These are phyloP conservation scores for Xylota segnis DNA, from an alignment of 2,888 invertebrate species.

Conservation along the genomic window DNA sequence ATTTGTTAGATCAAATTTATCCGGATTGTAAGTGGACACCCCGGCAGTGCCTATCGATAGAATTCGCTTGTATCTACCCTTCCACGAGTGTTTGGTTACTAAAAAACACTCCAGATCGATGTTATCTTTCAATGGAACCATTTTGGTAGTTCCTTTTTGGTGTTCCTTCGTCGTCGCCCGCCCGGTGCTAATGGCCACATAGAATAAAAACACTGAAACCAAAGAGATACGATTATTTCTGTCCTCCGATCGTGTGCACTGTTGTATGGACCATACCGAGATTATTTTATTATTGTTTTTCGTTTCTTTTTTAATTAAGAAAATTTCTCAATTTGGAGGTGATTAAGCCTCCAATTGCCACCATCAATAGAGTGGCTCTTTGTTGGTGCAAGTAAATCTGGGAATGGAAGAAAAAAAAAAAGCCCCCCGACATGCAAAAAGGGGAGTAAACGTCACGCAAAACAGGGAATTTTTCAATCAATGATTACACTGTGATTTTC, in stretches of 20 bases:
- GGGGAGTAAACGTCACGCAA: constrained; percentile 75
- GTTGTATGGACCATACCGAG: constrained; percentile 37
- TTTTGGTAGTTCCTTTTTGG: constrained; percentile 73
- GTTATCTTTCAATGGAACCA: constrained; percentile 89
- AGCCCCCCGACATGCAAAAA: constrained; percentile 70
- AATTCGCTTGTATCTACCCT: constrained; percentile 99
- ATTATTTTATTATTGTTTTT: constrained; percentile 21
- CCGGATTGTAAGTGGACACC: constrained; percentile 98
- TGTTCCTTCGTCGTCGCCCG: constrained; percentile 17
- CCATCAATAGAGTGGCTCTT: constrained; percentile 63
- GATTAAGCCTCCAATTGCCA: constrained; percentile 68
- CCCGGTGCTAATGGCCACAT: constrained; percentile 64
- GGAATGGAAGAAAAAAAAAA: constrained; percentile 36
- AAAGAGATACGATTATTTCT: constrained; percentile 6
- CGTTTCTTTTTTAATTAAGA: constrained; percentile 49
- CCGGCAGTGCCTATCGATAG: constrained; percentile 98
- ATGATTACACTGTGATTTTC: constrained; percentile 48
- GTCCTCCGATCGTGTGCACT: background rate
- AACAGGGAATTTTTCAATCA: constrained; percentile 61
- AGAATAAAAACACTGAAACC: constrained; percentile 61
- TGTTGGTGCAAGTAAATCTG: constrained; percentile 53
- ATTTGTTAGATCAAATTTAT: constrained; percentile 95
- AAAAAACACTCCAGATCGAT: constrained; percentile 98
- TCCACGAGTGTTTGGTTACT: constrained; percentile 99
- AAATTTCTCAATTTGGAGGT: constrained; percentile 54